phyloP scores from a whole-genome alignment of 2,888 invertebrate species.

The Osmoderma eremita region DNA sequence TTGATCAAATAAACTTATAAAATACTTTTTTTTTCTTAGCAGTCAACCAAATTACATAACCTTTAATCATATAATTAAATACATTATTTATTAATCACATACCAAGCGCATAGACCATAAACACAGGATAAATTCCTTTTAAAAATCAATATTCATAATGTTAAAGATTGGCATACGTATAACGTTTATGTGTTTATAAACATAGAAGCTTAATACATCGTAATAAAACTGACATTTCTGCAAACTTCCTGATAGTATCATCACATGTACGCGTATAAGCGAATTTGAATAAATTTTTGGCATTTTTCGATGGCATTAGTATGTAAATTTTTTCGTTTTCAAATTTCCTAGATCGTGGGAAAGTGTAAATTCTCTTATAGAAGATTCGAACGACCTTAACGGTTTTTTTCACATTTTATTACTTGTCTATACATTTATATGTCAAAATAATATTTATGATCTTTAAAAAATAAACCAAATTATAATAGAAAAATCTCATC shows the following conservation, averaged over 20 bases:
- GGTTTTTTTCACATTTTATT: conserved; percentile 10
- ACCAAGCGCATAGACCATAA: no score
- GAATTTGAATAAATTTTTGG: conserved; percentile 31
- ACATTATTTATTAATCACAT: no score
- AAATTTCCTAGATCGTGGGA: conserved; percentile 22
- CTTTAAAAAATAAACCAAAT: no score
- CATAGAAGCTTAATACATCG: neutral
- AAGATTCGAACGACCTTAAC: conserved; percentile 26
- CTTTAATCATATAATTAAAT: no score
- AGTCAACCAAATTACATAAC: no score
- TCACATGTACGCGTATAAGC: no score
- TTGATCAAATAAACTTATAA: no score
- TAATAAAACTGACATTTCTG: conserved; percentile 6
- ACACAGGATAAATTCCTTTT: no score
- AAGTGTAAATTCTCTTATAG: conserved; percentile 13
- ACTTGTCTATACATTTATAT: neutral
- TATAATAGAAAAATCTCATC: no score
- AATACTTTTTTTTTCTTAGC: no score
- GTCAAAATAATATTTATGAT: conserved; percentile 2
- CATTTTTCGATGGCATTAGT: conserved; percentile 23
- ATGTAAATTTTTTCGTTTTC: conserved; percentile 21
- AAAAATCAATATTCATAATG: no score
- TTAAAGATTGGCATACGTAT: no score
- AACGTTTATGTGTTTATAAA: neutral
- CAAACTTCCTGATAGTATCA: conserved; percentile 30